phyloP scores from a whole-genome alignment of 2,797 vertebrate genomes.

The Sciurus carolinensis region DNA sequence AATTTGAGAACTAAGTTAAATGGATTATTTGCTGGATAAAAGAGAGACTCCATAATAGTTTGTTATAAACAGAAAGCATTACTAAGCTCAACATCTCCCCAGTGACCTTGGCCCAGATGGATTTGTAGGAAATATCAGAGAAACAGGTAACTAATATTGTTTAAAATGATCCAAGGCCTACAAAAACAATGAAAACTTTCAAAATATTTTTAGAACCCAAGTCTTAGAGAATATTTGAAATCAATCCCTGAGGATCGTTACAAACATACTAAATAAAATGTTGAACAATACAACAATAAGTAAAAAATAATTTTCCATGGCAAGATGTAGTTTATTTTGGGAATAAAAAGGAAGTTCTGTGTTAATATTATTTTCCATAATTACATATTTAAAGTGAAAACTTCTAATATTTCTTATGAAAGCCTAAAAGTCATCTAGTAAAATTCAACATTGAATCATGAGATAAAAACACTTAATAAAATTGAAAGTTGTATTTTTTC shows the following conservation, averaged over 20 bases:
- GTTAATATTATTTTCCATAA: constrained; percentile 28
- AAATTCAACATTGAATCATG: constrained; percentile 36
- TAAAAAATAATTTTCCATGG: not conserved
- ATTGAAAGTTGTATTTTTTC: not conserved
- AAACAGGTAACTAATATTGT: not conserved
- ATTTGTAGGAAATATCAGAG: not conserved
- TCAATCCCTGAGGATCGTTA: not conserved
- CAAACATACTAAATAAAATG: constrained; percentile 34
- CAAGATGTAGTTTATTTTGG: constrained; percentile 32
- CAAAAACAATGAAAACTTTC: constrained; percentile 17
- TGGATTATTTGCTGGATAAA: constrained; percentile 8
- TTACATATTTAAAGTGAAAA: constrained; percentile 17
- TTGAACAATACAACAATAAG: not conserved
- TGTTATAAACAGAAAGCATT: not conserved
- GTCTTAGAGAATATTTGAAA: constrained; percentile 32
- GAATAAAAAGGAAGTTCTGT: not conserved
- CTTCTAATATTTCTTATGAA: not conserved
- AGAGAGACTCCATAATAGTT: not conserved
- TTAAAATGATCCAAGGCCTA: not conserved
- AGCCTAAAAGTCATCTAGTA: not conserved
- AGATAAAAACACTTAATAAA: constrained; percentile 26
- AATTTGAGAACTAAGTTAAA: constrained; percentile 25
- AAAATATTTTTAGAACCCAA: constrained; percentile 61
- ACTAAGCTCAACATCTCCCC: not conserved
- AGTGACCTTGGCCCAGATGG: not conserved